phyloP scores from a whole-genome alignment of 2,888 invertebrate species.

The Acronicta alni region DNA sequence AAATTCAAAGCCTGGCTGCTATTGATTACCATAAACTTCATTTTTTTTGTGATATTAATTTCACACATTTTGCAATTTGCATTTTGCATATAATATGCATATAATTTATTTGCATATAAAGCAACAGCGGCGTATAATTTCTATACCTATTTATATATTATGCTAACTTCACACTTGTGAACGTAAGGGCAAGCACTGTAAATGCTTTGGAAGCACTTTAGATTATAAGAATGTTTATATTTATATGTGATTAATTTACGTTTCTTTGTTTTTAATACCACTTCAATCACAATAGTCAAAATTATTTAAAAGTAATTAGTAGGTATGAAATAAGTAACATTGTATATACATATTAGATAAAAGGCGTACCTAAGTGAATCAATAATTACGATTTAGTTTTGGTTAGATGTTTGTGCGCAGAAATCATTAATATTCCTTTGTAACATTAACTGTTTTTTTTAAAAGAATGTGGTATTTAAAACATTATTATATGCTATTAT shows the following conservation, averaged over 20 bases:
- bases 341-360: not conserved
- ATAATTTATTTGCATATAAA: too few species aligned
- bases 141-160: conserved; percentile 30
- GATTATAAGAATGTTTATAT: conserved; percentile 43
- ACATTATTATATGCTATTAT: conserved; percentile 62
- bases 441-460: conserved; percentile 1
- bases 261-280: conserved; percentile 54
- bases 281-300: conserved; percentile 33
- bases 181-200: conserved; percentile 60
- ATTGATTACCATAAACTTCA: too few species aligned
- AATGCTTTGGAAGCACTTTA: conserved; percentile 65
- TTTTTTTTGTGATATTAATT: too few species aligned
- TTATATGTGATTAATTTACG: conserved; percentile 55
- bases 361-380: not conserved
- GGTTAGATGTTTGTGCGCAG: too few species aligned
- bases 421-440: too few species aligned
- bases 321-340: not conserved
- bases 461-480: conserved; percentile 60
- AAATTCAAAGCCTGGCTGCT: too few species aligned
- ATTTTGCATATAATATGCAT: not conserved
- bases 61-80: too few species aligned
- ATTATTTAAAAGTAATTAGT: conserved; percentile 1
- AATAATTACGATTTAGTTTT: not conserved
- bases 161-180: conserved; percentile 40
- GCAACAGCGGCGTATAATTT: conserved; percentile 25